Conservation (phyloP, 1,140 invertebrate species). For the Zophobas atratus region DNA sequence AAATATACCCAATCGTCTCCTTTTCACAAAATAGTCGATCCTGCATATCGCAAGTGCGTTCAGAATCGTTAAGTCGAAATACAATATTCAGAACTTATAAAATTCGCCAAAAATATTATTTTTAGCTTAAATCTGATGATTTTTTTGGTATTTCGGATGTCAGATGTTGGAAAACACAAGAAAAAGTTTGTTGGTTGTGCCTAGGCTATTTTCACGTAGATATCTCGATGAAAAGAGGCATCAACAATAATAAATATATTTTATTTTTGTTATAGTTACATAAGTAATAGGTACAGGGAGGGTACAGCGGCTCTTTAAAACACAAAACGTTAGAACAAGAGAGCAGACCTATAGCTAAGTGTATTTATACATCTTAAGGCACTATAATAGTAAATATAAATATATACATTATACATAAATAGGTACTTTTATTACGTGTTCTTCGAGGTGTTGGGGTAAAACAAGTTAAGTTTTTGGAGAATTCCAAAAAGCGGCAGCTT, state of each 20-base stretch:
- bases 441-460: conserved; percentile 3
- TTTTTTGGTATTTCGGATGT: too few relatives aligned
- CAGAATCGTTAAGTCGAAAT: too few relatives aligned
- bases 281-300: conserved; percentile 48
- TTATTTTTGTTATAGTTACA: conserved; percentile 48
- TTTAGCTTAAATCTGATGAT: too few relatives aligned
- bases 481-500: conserved; percentile 64
- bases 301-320: conserved; percentile 52
- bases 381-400: conserved; percentile 53
- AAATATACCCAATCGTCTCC: too few relatives aligned
- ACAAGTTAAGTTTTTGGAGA: conserved; percentile 59
- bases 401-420: conserved; percentile 52
- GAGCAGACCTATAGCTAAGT: conserved; percentile 42
- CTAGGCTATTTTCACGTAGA: too few relatives aligned
- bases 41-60: too few relatives aligned
- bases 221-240: conserved; percentile 47
- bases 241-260: conserved; percentile 50
- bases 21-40: too few relatives aligned
- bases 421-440: conserved; percentile 27
- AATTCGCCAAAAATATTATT: too few relatives aligned
- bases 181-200: too few relatives aligned
- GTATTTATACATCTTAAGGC: conserved; percentile 52
- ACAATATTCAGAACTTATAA: too few relatives aligned
- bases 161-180: too few relatives aligned
- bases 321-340: conserved; percentile 52